These are phyloP conservation scores for Notarius lentiginosus DNA, from an alignment of 2,113 vertebrate genomes.

Conservation along the genomic window DNA sequence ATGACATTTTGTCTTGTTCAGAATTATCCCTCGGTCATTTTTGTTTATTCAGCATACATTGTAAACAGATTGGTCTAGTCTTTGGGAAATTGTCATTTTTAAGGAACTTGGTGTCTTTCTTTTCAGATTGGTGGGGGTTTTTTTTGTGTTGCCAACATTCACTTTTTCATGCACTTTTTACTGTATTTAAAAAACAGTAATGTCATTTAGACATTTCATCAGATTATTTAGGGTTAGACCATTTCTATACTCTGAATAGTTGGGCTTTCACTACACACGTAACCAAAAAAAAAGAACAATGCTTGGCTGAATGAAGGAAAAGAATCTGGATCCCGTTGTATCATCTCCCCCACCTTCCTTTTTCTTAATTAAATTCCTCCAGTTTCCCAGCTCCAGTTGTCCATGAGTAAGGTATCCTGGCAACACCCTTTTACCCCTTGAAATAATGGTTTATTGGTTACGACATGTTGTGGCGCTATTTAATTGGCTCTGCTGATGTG, in stretches of 20 bases:
- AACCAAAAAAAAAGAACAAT: not conserved
- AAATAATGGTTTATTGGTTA: conserved; percentile 49
- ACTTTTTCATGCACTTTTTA: not conserved
- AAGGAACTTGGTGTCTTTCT: not conserved
- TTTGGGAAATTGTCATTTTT: conserved; percentile 15
- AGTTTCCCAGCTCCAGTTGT: conserved; percentile 26
- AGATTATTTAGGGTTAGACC: conserved; percentile 2
- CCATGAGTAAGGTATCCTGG: conserved; percentile 53
- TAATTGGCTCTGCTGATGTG: conserved; percentile 57
- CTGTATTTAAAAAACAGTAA: conserved; percentile 28
- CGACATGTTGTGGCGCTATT: conserved; percentile 66
- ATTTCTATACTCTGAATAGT: conserved; percentile 17
- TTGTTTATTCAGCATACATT: conserved; percentile 1
- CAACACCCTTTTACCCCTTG: conserved; percentile 53
- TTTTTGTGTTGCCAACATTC: conserved; percentile 3
- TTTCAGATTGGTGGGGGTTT: conserved; percentile 6
- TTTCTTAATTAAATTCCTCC: conserved; percentile 35
- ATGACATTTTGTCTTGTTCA: not conserved
- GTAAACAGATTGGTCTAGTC: conserved; percentile 21
- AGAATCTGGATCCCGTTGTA: conserved; percentile 17
- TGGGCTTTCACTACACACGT: conserved; percentile 8
- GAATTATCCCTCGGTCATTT: not conserved
- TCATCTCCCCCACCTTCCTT: not conserved
- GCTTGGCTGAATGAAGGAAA: not conserved
- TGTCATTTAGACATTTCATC: conserved; percentile 25